Percentiles rank a stretch among this genome's conserved stretches.
phyloP scores from a whole-genome alignment of 1,140 invertebrate genomes.

The Drosophila sp. region DNA sequence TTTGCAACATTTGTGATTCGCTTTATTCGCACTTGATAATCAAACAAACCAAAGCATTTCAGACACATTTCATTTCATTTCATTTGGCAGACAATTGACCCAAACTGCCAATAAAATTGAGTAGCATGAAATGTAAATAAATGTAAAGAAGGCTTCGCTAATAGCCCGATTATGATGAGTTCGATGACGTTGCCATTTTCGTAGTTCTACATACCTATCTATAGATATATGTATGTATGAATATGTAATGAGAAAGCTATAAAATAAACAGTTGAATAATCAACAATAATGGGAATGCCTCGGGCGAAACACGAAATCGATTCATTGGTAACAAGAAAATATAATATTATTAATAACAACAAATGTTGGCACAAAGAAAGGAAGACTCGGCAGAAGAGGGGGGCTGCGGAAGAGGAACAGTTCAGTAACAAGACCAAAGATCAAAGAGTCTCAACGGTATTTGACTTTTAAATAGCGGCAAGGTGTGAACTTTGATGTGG shows the following conservation, averaged over 20 bases:
- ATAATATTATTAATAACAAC: constrained; percentile 25
- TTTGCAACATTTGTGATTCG: not conserved
- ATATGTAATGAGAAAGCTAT: constrained; percentile 78
- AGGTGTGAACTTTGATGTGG: constrained; percentile 72
- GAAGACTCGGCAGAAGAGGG: constrained; percentile 8
- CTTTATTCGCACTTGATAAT: constrained; percentile 25
- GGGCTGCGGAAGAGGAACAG: constrained; percentile 31
- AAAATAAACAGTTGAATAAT: constrained; percentile 83
- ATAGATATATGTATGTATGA: no score
- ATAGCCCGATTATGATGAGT: constrained; percentile 72
- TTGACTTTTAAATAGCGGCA: constrained; percentile 26
- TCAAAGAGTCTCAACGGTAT: constrained; percentile 48
- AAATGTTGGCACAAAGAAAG: constrained; percentile 31
- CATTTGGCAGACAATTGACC: constrained; percentile 73
- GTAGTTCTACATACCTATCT: constrained; percentile 23
- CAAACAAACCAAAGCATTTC: constrained; percentile 41
- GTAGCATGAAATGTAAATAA: constrained; percentile 79
- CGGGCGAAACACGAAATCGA: constrained; percentile 75
- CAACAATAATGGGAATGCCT: constrained; percentile 69
- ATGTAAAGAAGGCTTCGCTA: constrained; percentile 59
- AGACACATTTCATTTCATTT: constrained; percentile 65
- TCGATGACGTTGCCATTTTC: constrained; percentile 74
- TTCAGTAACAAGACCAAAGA: constrained; percentile 66
- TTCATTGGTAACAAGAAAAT: constrained; percentile 48
- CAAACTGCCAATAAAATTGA: constrained; percentile 82